phyloP scores from a whole-genome alignment of 2,888 invertebrate species.

The Allacma fusca region DNA sequence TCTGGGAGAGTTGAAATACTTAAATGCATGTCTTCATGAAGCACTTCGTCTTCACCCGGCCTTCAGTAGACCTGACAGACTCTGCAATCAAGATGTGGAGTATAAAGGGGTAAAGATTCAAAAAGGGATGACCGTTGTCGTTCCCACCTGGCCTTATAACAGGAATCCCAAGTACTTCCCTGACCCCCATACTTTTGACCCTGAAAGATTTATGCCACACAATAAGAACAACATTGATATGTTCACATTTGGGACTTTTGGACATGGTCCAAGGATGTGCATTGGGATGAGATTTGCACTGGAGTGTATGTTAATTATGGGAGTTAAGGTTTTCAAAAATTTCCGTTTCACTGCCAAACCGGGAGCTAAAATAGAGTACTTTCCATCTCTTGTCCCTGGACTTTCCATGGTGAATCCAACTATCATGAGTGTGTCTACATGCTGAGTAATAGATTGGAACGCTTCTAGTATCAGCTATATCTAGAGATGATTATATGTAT shows the following conservation, averaged over 20 bases:
- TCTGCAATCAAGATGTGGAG: constrained; percentile 45
- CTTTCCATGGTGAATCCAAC: no score
- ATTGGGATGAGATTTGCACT: constrained; percentile 35
- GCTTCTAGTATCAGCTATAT: no score
- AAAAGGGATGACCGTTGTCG: constrained; percentile 50
- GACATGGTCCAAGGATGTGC: constrained; percentile 53
- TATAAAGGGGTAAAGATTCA: constrained; percentile 49
- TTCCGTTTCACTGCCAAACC: constrained; percentile 26
- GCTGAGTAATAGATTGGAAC: no score
- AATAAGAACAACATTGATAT: constrained; percentile 49
- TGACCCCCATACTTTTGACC: constrained; percentile 55
- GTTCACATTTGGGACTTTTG: constrained; percentile 50
- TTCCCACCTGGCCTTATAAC: constrained; percentile 52
- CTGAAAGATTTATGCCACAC: constrained; percentile 55
- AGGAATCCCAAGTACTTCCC: constrained; percentile 51
- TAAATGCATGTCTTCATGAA: constrained; percentile 46
- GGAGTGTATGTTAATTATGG: constrained; percentile 19
- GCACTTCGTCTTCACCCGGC: constrained; percentile 40
- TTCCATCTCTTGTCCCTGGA: no score
- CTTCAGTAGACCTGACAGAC: constrained; percentile 41
- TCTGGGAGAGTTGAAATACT: constrained; percentile 36
- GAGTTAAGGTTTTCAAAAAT: background rate
- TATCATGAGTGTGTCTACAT: no score
- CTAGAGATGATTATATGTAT: no score
- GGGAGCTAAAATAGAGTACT: background rate